These are phyloP conservation scores for Drosophila santomea DNA, from an alignment of 1,140 invertebrate species.

Conservation along the genomic window DNA sequence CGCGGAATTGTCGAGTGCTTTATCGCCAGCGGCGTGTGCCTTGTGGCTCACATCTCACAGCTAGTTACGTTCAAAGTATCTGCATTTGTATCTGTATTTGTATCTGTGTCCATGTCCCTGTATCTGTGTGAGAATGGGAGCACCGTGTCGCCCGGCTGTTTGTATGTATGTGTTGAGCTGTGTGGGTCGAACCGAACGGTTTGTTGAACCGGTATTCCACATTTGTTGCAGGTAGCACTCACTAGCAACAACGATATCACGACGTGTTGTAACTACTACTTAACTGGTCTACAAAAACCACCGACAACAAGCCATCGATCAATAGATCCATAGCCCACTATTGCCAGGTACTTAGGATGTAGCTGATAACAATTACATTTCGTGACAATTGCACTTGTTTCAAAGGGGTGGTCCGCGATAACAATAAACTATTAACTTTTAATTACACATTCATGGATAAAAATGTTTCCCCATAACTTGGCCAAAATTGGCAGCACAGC, in stretches of 20 bases:
- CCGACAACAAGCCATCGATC: slow-evolving; percentile 9
- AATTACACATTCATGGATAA: no score
- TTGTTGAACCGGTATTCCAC: slow-evolving; percentile 66
- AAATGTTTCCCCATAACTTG: no score
- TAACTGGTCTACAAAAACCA: slow-evolving; percentile 44
- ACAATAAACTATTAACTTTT: not conserved
- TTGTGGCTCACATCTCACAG: slow-evolving; percentile 39
- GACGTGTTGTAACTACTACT: slow-evolving; percentile 51
- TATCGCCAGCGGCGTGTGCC: slow-evolving; percentile 39
- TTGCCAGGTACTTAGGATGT: slow-evolving; percentile 14
- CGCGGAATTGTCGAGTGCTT: slow-evolving; percentile 55
- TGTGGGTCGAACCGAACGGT: slow-evolving; percentile 49
- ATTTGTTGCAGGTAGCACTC: slow-evolving; percentile 48
- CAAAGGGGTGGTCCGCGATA: slow-evolving; percentile 16
- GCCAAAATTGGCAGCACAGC: no score
- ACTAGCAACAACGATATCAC: slow-evolving; percentile 9
- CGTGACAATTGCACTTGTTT: slow-evolving; percentile 1
- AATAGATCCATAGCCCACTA: slow-evolving; percentile 15
- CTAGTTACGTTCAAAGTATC: slow-evolving; percentile 36
- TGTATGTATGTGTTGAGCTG: slow-evolving; percentile 27
- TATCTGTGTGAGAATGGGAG: slow-evolving; percentile 65
- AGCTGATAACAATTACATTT: slow-evolving; percentile 24
- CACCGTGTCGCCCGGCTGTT: slow-evolving; percentile 51
- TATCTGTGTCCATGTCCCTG: not conserved
- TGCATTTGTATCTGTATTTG: not conserved